phyloP scores from a whole-genome alignment of 2,888 invertebrate species.

The Siphonodentalium dalli region DNA sequence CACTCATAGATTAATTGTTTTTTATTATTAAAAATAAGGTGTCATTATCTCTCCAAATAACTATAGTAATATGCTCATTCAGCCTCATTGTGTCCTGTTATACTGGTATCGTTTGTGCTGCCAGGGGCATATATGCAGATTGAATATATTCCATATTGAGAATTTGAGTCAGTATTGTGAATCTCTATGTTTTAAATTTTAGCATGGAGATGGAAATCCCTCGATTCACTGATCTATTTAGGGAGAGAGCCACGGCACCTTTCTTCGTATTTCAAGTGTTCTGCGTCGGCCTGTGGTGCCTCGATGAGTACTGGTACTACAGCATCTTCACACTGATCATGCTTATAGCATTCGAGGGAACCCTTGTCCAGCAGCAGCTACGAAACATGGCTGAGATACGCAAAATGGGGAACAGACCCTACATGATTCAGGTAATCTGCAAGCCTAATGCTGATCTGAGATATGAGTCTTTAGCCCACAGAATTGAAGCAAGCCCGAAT shows the following conservation, averaged over 20 bases:
- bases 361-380: constrained; percentile 96
- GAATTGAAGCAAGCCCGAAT: too few relatives aligned
- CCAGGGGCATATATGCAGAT: too few relatives aligned
- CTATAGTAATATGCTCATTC: too few relatives aligned
- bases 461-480: too few relatives aligned
- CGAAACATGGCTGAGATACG: constrained; percentile 98
- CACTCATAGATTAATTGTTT: too few relatives aligned
- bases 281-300: constrained; percentile 97
- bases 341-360: constrained; percentile 96
- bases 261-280: constrained; percentile 99
- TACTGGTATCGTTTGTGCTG: too few relatives aligned
- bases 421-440: constrained; percentile 74
- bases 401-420: constrained; percentile 99
- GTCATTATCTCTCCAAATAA: too few relatives aligned
- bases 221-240: constrained; percentile 94
- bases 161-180: not conserved
- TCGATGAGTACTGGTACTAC: constrained; percentile 98
- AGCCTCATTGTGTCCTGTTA: too few relatives aligned
- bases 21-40: too few relatives aligned
- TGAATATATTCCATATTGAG: too few relatives aligned
- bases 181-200: constrained; percentile 37
- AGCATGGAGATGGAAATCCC: constrained; percentile 86
- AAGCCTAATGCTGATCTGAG: not conserved
- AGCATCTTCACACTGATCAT: constrained; percentile 94
- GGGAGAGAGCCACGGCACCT: constrained; percentile 97